Percentiles rank a stretch among this genome's conserved stretches.
Conservation (phyloP, 1,140 invertebrate genomes). For the Drosophila ficusphila region DNA sequence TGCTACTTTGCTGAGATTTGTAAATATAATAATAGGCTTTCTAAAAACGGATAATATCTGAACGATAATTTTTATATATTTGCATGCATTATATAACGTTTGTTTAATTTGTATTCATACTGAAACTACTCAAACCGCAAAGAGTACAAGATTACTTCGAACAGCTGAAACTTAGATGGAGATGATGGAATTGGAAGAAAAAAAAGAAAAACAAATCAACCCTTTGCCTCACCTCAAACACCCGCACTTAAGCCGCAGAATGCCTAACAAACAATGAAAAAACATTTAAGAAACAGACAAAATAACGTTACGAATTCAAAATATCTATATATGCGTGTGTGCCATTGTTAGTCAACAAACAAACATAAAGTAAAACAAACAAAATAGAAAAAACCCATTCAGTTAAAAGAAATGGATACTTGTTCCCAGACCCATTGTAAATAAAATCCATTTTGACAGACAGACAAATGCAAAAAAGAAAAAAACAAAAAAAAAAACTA, state of each 20-base stretch:
- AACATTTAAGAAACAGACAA: conserved; percentile 17
- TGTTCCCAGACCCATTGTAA: conserved; percentile 20
- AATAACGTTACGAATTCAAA: conserved; percentile 17
- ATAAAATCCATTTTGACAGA: conserved; percentile 28
- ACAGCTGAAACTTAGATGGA: conserved; percentile 3
- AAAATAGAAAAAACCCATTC: conserved; percentile 1
- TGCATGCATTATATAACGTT: conserved; percentile 7
- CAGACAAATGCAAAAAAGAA: conserved; percentile 16
- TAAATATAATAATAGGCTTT: conserved; percentile 26
- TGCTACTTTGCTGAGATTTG: conserved; percentile 18
- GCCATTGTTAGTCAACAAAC: conserved; percentile 59
- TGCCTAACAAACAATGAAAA: conserved; percentile 24
- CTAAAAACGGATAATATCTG: conserved; percentile 23
- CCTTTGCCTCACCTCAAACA: background rate
- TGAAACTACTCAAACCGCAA: conserved; percentile 28
- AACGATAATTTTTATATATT: conserved; percentile 20
- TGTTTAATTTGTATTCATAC: conserved; percentile 9
- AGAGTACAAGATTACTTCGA: conserved; percentile 37
- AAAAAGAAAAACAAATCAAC: conserved; percentile 4
- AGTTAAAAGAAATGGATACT: conserved; percentile 9
- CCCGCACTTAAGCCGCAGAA: conserved; percentile 34
- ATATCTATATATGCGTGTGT: conserved; percentile 59
- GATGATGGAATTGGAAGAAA: background rate
- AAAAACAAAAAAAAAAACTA: conserved; percentile 6
- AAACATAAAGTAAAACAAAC: background rate